These are phyloP conservation scores for Amazona vittata DNA, from an alignment of 2,113 vertebrate genomes.

Conservation along the genomic window DNA sequence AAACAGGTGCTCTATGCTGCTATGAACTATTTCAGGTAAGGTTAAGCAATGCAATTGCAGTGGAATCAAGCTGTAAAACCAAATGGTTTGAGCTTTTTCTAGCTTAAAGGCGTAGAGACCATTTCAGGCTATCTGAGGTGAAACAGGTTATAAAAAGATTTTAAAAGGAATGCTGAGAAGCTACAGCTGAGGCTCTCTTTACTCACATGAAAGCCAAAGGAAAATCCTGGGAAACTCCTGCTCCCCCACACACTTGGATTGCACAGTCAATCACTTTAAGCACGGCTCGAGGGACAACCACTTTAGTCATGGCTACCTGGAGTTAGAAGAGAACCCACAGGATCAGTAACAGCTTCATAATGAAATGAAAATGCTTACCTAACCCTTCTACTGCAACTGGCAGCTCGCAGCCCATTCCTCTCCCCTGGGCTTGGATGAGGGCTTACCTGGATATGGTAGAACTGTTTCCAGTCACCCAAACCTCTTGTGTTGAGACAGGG, in stretches of 20 bases:
- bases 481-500: not conserved
- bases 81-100: not conserved
- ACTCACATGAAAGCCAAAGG: slow-evolving; percentile 92
- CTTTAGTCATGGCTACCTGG: slow-evolving; percentile 93
- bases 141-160: not conserved
- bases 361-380: not conserved
- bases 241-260: slow-evolving; percentile 89
- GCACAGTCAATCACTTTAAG: slow-evolving; percentile 87
- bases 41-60: not conserved
- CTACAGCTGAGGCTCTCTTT: not conserved
- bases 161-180: not conserved
- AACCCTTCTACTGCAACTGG: not conserved
- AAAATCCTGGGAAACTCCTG: slow-evolving; percentile 88
- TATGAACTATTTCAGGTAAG: not conserved
- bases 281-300: slow-evolving; percentile 84
- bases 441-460: not conserved
- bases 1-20: not conserved
- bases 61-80: not conserved
- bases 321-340: not conserved
- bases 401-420: not conserved
- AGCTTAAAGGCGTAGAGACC: not conserved
- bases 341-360: not conserved
- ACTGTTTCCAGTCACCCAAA: not conserved
- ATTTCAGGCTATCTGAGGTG: not conserved
- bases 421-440: not conserved